phyloP scores from a whole-genome alignment of 2,888 invertebrate genomes.

The Patella caerulea region DNA sequence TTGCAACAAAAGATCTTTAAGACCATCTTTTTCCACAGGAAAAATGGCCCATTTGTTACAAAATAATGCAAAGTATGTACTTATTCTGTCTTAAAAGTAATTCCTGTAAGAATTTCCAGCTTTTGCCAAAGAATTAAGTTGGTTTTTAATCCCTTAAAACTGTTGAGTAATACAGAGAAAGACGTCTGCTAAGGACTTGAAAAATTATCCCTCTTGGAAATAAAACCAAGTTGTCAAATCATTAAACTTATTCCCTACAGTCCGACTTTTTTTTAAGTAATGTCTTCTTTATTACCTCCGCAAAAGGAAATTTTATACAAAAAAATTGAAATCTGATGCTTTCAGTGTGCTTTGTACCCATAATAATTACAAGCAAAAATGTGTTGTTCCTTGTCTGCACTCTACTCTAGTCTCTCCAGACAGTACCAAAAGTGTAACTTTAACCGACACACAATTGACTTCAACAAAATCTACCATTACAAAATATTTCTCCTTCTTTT shows the following conservation, averaged over 20 bases:
- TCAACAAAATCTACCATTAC: background rate
- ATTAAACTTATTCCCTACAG: constrained; percentile 1
- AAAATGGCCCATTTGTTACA: background rate
- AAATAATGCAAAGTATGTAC: background rate
- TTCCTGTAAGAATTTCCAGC: background rate
- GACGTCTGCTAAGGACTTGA: background rate
- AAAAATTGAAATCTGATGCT: constrained; percentile 1
- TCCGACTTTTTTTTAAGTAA: background rate
- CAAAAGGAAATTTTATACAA: background rate
- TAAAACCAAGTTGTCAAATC: constrained; percentile 9
- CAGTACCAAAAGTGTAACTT: constrained; percentile 4
- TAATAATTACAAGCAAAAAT: background rate
- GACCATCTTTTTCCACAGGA: background rate
- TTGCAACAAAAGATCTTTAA: background rate
- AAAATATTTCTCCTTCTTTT: background rate
- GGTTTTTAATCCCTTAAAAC: no score
- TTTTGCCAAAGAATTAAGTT: background rate
- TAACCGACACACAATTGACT: background rate
- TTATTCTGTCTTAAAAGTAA: background rate
- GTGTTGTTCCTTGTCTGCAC: background rate
- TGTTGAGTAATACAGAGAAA: background rate
- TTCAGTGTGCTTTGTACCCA: background rate
- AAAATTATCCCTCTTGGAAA: background rate
- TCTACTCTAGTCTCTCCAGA: background rate
- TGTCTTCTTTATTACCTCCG: constrained; percentile 2